Evolutionary conservation across 2,113 vertebrate species (phyloP), one percentile per base, ranked within the genome.

Genomic region (Chauna torquata): DNA sequence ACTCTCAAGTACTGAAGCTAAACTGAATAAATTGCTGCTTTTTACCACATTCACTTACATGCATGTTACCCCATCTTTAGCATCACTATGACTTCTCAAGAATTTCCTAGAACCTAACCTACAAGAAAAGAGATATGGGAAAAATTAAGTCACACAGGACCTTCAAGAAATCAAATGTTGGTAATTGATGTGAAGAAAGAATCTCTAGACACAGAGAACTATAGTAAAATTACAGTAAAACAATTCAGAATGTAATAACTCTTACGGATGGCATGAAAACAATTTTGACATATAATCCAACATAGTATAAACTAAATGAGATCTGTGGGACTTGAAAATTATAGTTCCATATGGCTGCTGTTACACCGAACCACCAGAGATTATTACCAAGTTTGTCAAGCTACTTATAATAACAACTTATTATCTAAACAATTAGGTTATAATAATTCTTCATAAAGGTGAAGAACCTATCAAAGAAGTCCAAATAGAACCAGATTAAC

Each of bases 291-390:
- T 93, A 87, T 88, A 95, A 97, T 96, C 71, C 88, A 93, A 82
- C 92, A 90, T 69, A 89, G 74, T 82, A 77, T 95, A 91, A 98
- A 90, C 72, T 75, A 96, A 91, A 95, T 59, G 92, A 95, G 97
- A 96, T 97, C 95, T 86, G 66, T 96, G 96, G 94, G 96, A 96
- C 91, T 97, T 92, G 24, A 90, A 96, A 97, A 98, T 97, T 87
- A 94, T 49, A 97, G 80, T 92, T 97, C 97, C 97, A 97, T 95
- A 96, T 96, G 97, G 97, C 75, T 94, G 82, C 92, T 77, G 84
- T 96, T 98, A 96, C 9, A 86, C 78, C 79, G 75, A 96, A 80
- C 76, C 95, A 94, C 77, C n/a, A 79, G 94, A 92, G 96, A 95
- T 75, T 57, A 64, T 77, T 75, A 95, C 34, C 9, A 57, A 93